phyloP scores from a whole-genome alignment of 2,888 invertebrate species.

The Timema podura region DNA sequence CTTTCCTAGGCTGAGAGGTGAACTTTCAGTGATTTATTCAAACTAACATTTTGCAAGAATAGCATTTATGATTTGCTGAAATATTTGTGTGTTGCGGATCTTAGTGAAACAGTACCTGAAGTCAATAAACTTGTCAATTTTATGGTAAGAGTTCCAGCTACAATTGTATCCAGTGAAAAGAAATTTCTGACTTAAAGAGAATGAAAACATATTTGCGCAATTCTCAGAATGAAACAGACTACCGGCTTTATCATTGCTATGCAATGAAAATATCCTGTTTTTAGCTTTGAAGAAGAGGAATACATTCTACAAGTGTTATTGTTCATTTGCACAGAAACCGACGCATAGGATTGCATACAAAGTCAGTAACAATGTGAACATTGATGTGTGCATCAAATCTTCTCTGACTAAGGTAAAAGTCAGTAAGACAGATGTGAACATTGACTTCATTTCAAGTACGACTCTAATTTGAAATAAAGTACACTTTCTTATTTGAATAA shows the following conservation, averaged over 20 bases:
- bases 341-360: constrained; percentile 10
- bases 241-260: constrained; percentile 15
- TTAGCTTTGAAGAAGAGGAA: constrained; percentile 3
- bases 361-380: too few relatives aligned
- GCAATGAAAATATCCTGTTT: constrained; percentile 5
- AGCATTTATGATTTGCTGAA: constrained; percentile 15
- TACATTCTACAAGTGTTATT: background rate
- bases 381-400: too few relatives aligned
- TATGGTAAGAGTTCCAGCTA: constrained; percentile 2
- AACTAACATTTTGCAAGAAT: background rate
- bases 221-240: background rate
- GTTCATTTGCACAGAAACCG: constrained; percentile 1
- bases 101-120: constrained; percentile 12
- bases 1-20: constrained; percentile 1
- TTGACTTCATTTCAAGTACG: too few relatives aligned
- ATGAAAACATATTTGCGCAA: constrained; percentile 3
- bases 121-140: constrained; percentile 1
- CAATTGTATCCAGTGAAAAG: background rate
- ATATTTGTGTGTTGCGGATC: constrained; percentile 5
- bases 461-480: too few relatives aligned
- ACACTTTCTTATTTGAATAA: too few relatives aligned
- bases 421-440: too few relatives aligned
- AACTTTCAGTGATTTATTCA: constrained; percentile 13
- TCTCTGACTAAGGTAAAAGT: too few relatives aligned
- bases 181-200: constrained; percentile 13